Evolutionary conservation across 2,888 invertebrate species (phyloP).

Genomic region (Stramonita haemastoma): DNA sequence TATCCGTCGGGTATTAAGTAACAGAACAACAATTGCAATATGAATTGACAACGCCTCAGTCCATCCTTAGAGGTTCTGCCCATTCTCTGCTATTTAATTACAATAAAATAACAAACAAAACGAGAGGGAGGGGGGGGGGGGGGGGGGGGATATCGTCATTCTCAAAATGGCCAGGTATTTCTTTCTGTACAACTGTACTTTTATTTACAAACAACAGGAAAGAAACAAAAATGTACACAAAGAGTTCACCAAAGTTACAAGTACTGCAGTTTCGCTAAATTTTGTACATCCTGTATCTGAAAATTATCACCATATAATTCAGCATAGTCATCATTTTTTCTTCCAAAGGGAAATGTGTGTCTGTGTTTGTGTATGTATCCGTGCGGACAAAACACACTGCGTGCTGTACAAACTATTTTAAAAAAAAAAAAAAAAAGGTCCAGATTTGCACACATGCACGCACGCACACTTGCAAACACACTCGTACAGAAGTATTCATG

Average conservation of each 20-base stretch:
- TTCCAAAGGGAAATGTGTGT: background rate
- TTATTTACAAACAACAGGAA: background rate
- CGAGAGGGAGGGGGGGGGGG: too few species aligned
- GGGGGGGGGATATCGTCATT: too few species aligned
- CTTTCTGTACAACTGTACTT: slow-evolving; percentile 1
- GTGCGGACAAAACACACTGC: background rate
- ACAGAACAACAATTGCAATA: background rate
- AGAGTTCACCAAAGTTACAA: background rate
- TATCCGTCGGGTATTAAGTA: background rate
- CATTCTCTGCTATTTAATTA: background rate
- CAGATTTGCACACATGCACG: background rate
- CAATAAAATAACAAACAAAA: background rate
- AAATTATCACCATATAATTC: background rate
- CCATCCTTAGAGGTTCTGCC: background rate
- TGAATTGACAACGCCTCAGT: background rate
- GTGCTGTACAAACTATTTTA: too few species aligned
- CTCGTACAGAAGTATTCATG: too few species aligned
- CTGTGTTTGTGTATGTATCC: background rate
- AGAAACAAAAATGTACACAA: background rate
- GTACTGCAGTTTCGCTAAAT: background rate
- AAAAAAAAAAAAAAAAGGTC: background rate
- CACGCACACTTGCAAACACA: background rate
- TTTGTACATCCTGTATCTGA: background rate
- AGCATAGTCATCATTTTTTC: background rate
- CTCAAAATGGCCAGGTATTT: background rate